Base-by-base conservation (phyloP, 2,797 vertebrate species). In the Cynopterus sphinx region DNA sequence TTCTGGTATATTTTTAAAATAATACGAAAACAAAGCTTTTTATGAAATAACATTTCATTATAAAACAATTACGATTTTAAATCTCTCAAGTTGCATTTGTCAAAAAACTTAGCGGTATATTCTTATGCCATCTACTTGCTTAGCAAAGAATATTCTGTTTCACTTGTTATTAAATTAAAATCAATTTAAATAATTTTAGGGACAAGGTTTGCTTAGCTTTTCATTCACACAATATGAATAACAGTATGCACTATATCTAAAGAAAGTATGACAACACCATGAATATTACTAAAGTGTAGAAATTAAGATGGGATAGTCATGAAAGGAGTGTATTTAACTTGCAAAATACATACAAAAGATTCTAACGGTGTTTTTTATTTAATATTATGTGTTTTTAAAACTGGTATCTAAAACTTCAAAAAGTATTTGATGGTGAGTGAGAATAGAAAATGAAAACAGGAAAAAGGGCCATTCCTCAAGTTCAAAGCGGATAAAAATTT, bases 401-500 rank as follows among this genome's bases (percentile, higher is more conserved):
- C 3, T 89, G 49, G 4, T 49, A 78, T 22, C 10, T 55, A 39
- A 95, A 57, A 57, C 61, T 28, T 65, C 31, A 41, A 85, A 86
- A 79, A 22, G 59, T 55, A 41, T n/a, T 28, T 67, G 9, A 49
- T 74, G 12, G 15, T 83, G 11, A 84, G 7, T 71, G 13, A 81
- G 24, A 73, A 93, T 16, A 5, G 39, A 74, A 94, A 90, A 95
- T 19, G 46, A 70, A 96, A 92, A 75, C 1, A 31, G 28, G 79
- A 31, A 65, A 92, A 79, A 61, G 0, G 1, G 78, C 4, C 4
- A 43, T 96, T 71, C 4, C 13, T 17, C 77, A 88, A 75, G 36
- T 90, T 95, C 77, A 90, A 88, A 92, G 36, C 16, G 0, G 5
- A 79, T 22, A 89, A 49, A 93, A 65, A 90, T 91, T 82, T 61